phyloP scores from a whole-genome alignment of 2,113 vertebrate genomes.

The Prinia subflava region DNA sequence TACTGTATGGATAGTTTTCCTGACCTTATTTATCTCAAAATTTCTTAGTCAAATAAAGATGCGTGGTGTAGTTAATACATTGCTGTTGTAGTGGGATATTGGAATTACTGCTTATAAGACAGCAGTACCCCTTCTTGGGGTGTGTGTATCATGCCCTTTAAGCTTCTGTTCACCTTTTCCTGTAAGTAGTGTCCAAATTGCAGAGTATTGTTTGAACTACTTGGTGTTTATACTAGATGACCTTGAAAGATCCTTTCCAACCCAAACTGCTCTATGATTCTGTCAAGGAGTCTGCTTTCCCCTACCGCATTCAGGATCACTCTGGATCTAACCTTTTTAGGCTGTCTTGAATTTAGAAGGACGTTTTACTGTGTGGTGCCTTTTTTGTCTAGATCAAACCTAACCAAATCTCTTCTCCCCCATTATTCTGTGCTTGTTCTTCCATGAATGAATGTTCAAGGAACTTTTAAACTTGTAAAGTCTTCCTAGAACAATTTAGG shows the following conservation, averaged over 20 bases:
- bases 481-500: background rate
- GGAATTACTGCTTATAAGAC: background rate
- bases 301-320: background rate
- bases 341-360: background rate
- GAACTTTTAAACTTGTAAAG: background rate
- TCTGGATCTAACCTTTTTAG: background rate
- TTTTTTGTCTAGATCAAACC: background rate
- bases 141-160: fast-evolving
- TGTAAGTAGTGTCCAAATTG: background rate
- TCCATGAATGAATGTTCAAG: background rate
- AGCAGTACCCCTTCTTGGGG: fast-evolving
- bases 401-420: background rate
- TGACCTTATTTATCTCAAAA: background rate
- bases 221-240: background rate
- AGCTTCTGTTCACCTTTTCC: background rate
- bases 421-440: background rate
- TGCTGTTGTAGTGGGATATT: background rate
- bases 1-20: background rate
- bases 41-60: background rate
- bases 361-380: background rate
- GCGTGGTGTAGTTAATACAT: background rate
- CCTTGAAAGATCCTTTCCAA: background rate
- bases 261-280: background rate
- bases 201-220: background rate
- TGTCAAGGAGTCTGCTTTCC: background rate